Evolutionary conservation across 1,140 invertebrate species (phyloP).

Genomic region (Neuroterus valhalla): DNA sequence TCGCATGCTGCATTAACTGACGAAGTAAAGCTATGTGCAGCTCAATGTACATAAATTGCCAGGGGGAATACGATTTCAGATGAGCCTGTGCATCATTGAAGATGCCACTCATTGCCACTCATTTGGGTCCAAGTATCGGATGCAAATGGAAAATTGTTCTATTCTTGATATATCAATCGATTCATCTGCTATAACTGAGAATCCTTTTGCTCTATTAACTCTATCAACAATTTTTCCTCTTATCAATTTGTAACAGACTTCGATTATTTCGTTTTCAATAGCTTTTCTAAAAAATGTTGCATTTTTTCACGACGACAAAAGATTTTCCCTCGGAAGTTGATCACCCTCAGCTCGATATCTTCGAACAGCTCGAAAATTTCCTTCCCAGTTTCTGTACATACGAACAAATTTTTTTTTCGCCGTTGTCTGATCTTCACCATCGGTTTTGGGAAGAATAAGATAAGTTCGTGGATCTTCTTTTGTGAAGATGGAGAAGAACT

Average conservation of each 20-base stretch:
- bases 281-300: conserved; percentile 46
- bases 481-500: not conserved
- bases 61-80: too few relatives aligned
- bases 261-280: conserved; percentile 57
- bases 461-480: not conserved
- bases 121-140: conserved; percentile 46
- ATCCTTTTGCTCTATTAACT: conserved; percentile 47
- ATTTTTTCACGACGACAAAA: conserved; percentile 11
- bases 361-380: conserved; percentile 49
- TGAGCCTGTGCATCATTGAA: conserved; percentile 49
- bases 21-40: too few relatives aligned
- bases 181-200: conserved; percentile 55
- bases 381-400: too few relatives aligned
- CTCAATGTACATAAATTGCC: too few relatives aligned
- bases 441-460: not conserved
- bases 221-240: conserved; percentile 43
- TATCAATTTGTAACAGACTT: conserved; percentile 48
- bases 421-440: not conserved
- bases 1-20: too few relatives aligned
- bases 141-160: conserved; percentile 59
- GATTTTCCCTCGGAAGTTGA: not conserved
- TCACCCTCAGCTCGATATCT: conserved; percentile 40
- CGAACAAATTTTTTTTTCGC: not conserved
- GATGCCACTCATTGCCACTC: conserved; percentile 51
- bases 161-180: conserved; percentile 55